These are phyloP conservation scores for Lydus trimaculatus DNA, from an alignment of 2,888 invertebrate genomes.

Conservation along the genomic window DNA sequence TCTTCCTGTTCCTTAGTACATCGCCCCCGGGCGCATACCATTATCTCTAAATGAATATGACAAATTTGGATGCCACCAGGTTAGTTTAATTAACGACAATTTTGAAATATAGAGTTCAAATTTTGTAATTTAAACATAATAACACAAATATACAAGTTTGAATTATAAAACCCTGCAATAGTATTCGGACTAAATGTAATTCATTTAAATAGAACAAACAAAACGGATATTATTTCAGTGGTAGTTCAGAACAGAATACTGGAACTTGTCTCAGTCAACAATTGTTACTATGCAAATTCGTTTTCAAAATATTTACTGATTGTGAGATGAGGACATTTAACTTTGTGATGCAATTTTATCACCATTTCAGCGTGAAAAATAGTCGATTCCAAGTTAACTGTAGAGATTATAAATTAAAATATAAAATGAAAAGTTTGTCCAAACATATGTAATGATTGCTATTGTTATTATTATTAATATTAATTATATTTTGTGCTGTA, in stretches of 20 bases:
- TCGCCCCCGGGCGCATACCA: neutral
- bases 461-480: too few species aligned
- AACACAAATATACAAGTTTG: neutral
- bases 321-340: neutral
- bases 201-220: constrained; percentile 2
- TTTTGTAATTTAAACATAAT: too few species aligned
- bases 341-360: neutral
- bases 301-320: neutral
- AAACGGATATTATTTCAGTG: neutral
- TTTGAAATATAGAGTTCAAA: neutral
- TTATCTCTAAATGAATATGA: neutral
- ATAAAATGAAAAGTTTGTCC: too few species aligned
- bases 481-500: too few species aligned
- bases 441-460: neutral
- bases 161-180: neutral
- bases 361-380: neutral
- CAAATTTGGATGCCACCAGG: neutral
- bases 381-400: neutral
- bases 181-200: neutral
- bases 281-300: constrained; percentile 2
- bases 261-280: neutral
- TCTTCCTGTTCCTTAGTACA: neutral
- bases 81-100: neutral
- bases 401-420: neutral
- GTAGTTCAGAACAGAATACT: neutral